Percentiles rank a stretch among this genome's conserved stretches.
Conservation (phyloP, 2,888 invertebrate genomes). For the Stenodera caucasica region DNA sequence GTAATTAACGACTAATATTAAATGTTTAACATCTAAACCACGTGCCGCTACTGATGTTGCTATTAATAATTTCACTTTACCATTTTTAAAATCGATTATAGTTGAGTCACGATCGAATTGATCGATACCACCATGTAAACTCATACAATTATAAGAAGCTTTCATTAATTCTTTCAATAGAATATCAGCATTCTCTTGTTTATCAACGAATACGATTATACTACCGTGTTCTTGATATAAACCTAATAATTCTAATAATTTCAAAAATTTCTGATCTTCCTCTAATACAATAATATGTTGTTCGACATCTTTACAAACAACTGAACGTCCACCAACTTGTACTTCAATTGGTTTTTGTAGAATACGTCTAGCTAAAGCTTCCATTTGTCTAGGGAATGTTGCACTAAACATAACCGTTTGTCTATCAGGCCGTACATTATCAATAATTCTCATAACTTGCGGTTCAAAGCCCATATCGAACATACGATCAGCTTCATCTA, state of each 20-base stretch:
- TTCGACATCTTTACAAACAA: slow-evolving; percentile 97
- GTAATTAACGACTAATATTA: slow-evolving; percentile 97
- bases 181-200: slow-evolving; percentile 96
- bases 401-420: slow-evolving; percentile 99
- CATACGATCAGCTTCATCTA: slow-evolving; percentile 99
- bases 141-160: slow-evolving; percentile 95
- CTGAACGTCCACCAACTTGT: slow-evolving; percentile 87
- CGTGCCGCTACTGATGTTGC: slow-evolving; percentile 98
- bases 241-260: slow-evolving; percentile 95
- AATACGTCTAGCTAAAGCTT: slow-evolving; percentile 92
- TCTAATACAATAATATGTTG: slow-evolving; percentile 92
- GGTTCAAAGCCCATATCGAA: slow-evolving; percentile 99
- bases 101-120: slow-evolving; percentile 99
- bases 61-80: slow-evolving; percentile 84
- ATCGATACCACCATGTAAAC: slow-evolving; percentile 98
- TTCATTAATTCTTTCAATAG: slow-evolving; percentile 93
- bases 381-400: slow-evolving; percentile 99
- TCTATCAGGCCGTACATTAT: slow-evolving; percentile 93
- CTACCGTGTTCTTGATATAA: slow-evolving; percentile 90
- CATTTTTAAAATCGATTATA: slow-evolving; percentile 93
- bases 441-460: slow-evolving; percentile 96
- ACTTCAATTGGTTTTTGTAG: slow-evolving; percentile 95
- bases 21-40: slow-evolving; percentile 97
- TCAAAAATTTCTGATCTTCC: slow-evolving; percentile 97
- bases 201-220: slow-evolving; percentile 96